Base-by-base conservation (phyloP, 2,113 vertebrate species). In the Syngnathoides biaculeatus region DNA sequence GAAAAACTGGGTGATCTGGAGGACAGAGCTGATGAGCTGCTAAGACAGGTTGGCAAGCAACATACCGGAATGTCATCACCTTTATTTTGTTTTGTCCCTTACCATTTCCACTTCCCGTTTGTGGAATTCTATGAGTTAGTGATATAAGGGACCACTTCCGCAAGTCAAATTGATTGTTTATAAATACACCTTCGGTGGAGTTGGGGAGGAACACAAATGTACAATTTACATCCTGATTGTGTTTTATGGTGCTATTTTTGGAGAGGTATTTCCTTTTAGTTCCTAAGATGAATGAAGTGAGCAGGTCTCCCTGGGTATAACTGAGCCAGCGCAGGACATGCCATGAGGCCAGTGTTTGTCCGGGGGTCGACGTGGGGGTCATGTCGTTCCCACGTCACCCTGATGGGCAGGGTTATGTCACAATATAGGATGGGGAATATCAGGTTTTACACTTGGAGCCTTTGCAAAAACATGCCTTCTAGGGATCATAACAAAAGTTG, bases 241-340 rank as follows among this genome's bases (percentile, higher is more conserved):
- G 86, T 73, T 89, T 91, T 82, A 90, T 79, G 75, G 79, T 38
- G 66, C 69, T 92, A 92, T 91, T 88, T 88, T 90, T 91, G 86
- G 90, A 92, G 86, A 83, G 88, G 87, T 75, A 92, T 92, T 92
- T 93, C 88, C 90, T 88, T 86, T 89, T 81, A 81, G 87, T 85
- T 81, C 63, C 75, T 69, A 72, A 88, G 79, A 92, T 89, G 84
- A 91, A 89, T 84, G 76, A 88, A 84, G 57, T 58, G 30, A 80
- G 71, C 62, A 77, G 82, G 77, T 81, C 67, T 86, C 76, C 53
- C 73, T 82, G 78, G 80, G 80, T 86, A 86, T 64, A 67, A 79
- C 78, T 52, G 68, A 78, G 81, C 55, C 67, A 75, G 86, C 65
- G 64, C 83, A 79, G 83, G 88, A 89, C 79, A 64, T 89, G 77